A percentile compares a stretch with the other conserved stretches of the same genome.
These are phyloP conservation scores for Bilobella aurantiaca DNA, from an alignment of 1,140 invertebrate genomes.

Conservation along the genomic window DNA sequence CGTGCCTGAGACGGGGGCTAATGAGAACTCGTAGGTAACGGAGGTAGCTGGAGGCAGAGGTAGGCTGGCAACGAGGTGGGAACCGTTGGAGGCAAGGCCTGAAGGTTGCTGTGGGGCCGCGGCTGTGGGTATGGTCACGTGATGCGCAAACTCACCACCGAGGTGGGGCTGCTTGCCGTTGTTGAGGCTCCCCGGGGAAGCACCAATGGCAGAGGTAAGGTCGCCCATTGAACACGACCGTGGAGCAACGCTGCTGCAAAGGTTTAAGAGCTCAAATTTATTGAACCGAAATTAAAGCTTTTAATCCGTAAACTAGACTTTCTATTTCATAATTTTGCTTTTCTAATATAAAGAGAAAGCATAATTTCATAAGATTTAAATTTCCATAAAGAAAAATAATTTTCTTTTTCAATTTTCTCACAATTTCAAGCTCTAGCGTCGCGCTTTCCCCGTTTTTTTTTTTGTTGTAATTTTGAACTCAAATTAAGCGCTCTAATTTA, in stretches of 20 bases:
- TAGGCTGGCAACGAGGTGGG: slow-evolving; percentile 27
- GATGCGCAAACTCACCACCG: neutral
- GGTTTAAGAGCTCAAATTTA: neutral
- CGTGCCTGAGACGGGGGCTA: slow-evolving; percentile 32
- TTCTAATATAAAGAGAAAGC: no score
- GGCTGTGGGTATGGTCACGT: neutral
- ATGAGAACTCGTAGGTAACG: slow-evolving; percentile 33
- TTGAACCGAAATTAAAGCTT: no score
- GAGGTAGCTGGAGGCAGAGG: slow-evolving; percentile 31
- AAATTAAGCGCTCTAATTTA: no score
- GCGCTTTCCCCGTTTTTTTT: no score
- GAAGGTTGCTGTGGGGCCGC: neutral
- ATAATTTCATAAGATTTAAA: no score
- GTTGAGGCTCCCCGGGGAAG: no score
- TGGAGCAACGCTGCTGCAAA: slow-evolving; percentile 16
- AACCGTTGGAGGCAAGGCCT: neutral
- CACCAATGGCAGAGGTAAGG: slow-evolving; percentile 18
- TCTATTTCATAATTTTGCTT: no score
- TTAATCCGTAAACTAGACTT: no score
- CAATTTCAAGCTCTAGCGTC: no score
- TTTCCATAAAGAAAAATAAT: no score
- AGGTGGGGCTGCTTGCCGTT: slow-evolving; percentile 8
- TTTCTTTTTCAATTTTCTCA: no score
- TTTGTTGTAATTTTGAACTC: no score
- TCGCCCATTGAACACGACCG: slow-evolving; percentile 35